Conservation (phyloP, 1,140 invertebrate species). For the Aculops lycopersici region DNA sequence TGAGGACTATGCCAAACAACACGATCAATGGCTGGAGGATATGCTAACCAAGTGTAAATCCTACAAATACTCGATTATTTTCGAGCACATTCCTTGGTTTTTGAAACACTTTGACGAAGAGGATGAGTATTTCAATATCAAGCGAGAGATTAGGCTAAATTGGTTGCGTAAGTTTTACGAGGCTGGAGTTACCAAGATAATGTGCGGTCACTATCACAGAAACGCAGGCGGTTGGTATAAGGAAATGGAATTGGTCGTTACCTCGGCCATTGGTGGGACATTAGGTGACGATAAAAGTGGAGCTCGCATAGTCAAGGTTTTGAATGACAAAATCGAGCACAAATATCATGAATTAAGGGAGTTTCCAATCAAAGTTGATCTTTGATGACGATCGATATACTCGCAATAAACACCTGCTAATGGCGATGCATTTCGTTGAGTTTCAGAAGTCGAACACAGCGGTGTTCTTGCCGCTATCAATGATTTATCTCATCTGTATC, state of each 20-base stretch:
- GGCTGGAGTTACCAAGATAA: constrained; percentile 19
- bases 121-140: constrained; percentile 19
- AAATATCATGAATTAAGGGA: constrained; percentile 13
- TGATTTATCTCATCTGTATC: too few relatives aligned
- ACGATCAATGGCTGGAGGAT: constrained; percentile 19
- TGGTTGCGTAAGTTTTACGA: constrained; percentile 18
- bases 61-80: constrained; percentile 18
- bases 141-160: constrained; percentile 12
- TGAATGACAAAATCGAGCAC: constrained; percentile 14
- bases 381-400: too few relatives aligned
- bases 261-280: constrained; percentile 22
- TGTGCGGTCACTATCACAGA: constrained; percentile 24
- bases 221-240: constrained; percentile 20
- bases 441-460: too few relatives aligned
- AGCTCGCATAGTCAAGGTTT: constrained; percentile 18
- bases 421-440: too few relatives aligned
- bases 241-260: constrained; percentile 19
- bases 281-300: constrained; percentile 17
- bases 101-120: constrained; percentile 16
- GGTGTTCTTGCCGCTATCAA: too few relatives aligned
- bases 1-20: constrained; percentile 15
- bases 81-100: constrained; percentile 26
- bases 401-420: too few relatives aligned
- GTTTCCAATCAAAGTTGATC: background rate
- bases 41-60: background rate